phyloP scores from a whole-genome alignment of 1,140 invertebrate genomes.

The Drosophila miranda region DNA sequence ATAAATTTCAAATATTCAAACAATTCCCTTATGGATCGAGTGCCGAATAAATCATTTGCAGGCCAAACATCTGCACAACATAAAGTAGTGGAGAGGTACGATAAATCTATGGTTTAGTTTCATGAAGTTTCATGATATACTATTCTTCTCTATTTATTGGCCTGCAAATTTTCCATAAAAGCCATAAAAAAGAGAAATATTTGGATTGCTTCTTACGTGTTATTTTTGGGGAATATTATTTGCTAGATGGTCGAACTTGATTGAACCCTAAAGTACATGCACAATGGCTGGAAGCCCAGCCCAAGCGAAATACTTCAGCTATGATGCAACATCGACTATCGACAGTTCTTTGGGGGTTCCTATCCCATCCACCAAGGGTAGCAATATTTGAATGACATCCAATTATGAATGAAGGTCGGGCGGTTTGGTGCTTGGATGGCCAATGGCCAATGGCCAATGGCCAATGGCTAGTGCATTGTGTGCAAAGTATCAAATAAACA shows the following conservation, averaged over 20 bases:
- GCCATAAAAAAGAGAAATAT: too few species aligned
- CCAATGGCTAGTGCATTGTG: slow-evolving; percentile 46
- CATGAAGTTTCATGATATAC: too few species aligned
- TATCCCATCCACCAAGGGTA: background rate
- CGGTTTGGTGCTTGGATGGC: slow-evolving; percentile 1
- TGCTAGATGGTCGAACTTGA: too few species aligned
- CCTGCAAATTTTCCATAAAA: too few species aligned
- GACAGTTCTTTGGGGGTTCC: background rate
- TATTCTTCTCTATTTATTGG: too few species aligned
- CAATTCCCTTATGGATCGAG: slow-evolving; percentile 30
- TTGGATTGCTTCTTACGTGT: too few species aligned
- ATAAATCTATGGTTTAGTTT: slow-evolving; percentile 22
- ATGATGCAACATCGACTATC: background rate
- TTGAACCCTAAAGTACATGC: too few species aligned
- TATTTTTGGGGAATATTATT: too few species aligned
- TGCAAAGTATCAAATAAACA: slow-evolving; percentile 19
- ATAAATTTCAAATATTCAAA: slow-evolving; percentile 40
- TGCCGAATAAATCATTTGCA: slow-evolving; percentile 37
- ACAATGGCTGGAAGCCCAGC: too few species aligned
- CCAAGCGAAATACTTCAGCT: background rate
- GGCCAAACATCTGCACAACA: slow-evolving; percentile 6
- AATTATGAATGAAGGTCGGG: background rate
- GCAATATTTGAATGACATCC: slow-evolving; percentile 12
- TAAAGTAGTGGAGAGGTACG: background rate
- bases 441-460: slow-evolving; percentile 11